A percentile compares a stretch with the other conserved stretches of the same genome.
phyloP scores from a whole-genome alignment of 2,113 vertebrate species.

The Platycercus adscitus region DNA sequence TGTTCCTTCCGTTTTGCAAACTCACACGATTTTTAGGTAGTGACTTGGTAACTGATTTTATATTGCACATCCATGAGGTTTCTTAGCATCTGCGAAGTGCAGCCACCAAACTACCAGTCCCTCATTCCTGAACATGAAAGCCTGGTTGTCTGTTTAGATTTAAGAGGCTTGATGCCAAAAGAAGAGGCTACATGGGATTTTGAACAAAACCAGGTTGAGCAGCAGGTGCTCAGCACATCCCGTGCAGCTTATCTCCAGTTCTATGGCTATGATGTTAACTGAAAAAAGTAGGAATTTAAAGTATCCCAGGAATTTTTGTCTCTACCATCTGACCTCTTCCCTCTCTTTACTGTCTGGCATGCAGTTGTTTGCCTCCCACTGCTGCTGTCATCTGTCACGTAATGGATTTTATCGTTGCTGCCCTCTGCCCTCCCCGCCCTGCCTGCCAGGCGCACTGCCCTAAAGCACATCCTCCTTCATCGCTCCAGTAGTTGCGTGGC shows the following conservation, averaged over 20 bases:
- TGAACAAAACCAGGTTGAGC: neutral
- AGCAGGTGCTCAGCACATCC: accelerated
- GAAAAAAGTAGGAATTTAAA: neutral
- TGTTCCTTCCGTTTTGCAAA: neutral
- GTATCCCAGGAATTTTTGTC: neutral
- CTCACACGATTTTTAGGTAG: accelerated
- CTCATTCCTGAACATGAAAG: accelerated
- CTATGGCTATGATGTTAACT: neutral
- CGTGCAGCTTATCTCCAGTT: accelerated
- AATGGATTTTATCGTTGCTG: neutral
- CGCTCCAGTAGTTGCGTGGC: accelerated
- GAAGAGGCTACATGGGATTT: accelerated
- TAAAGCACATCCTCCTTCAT: accelerated
- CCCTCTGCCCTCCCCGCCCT: neutral
- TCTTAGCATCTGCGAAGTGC: neutral
- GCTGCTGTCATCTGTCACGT: neutral
- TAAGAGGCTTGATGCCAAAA: neutral
- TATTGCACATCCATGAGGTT: accelerated
- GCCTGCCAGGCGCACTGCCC: accelerated
- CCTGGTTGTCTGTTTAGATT: accelerated
- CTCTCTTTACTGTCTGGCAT: neutral
- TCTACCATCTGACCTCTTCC: neutral
- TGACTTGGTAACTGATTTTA: neutral
- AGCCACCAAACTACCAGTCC: too few species aligned
- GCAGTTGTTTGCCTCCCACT: neutral